phyloP scores from a whole-genome alignment of 2,113 vertebrate genomes.

The Lophius piscatorius region DNA sequence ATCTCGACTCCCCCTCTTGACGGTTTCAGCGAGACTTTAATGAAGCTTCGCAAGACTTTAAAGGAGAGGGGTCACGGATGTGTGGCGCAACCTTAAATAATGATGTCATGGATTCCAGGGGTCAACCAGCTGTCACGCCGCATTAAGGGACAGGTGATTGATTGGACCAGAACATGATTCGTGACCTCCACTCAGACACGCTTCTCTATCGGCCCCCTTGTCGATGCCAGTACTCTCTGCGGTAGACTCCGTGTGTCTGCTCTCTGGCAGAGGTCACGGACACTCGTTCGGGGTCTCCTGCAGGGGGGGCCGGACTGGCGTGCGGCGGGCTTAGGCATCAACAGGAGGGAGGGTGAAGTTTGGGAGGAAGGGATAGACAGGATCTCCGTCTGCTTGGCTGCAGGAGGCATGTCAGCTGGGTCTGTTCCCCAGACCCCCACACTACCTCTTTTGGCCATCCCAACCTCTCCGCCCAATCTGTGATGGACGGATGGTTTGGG shows the following conservation, averaged over 20 bases:
- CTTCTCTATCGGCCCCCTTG: slow-evolving; percentile 3
- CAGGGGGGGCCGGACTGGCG: slow-evolving; percentile 26
- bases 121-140: slow-evolving; percentile 45
- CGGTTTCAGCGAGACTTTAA: too few relatives aligned
- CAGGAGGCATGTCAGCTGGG: slow-evolving; percentile 75
- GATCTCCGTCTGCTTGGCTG: slow-evolving; percentile 50
- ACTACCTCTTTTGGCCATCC: slow-evolving; percentile 34
- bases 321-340: slow-evolving; percentile 22
- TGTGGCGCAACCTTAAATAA: slow-evolving; percentile 34
- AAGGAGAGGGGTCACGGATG: slow-evolving; percentile 2
- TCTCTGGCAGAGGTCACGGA: slow-evolving; percentile 51
- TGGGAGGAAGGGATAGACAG: slow-evolving; percentile 17
- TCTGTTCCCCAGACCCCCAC: slow-evolving; percentile 61
- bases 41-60: too few relatives aligned
- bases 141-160: slow-evolving; percentile 62
- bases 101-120: slow-evolving; percentile 56
- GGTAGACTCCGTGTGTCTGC: too few relatives aligned
- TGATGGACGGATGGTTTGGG: slow-evolving; percentile 57
- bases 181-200: slow-evolving; percentile 19
- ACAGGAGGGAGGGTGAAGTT: slow-evolving; percentile 24
- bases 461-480: slow-evolving; percentile 51
- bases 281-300: slow-evolving; percentile 49
- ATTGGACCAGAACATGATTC: slow-evolving; percentile 59
- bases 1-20: too few relatives aligned
- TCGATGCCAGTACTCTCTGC: slow-evolving; percentile 31